Evolutionary conservation across 1,140 invertebrate species (phyloP), one percentile per base, ranked within the genome.

Genomic region (Scaptomyza pallida): DNA sequence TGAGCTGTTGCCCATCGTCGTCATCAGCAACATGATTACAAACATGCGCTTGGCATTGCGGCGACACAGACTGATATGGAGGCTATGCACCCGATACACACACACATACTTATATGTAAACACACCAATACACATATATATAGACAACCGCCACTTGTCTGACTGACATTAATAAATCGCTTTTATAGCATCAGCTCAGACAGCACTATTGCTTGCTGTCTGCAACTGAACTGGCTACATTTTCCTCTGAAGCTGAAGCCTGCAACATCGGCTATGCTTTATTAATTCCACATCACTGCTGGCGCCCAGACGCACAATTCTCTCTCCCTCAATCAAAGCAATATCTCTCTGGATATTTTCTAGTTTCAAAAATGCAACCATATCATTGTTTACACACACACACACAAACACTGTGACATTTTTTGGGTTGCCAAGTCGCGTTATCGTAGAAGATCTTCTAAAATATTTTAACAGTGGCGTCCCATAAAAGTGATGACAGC

Each of bases 81-180:
- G 13, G 52, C 63, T 56, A 8, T 72, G 75, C 35, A 55, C 30
- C 26, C 52, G 26, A 54, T 64, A 23, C n/a, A 13, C 35, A 41
- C 21, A 50, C 21, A 61, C 12, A 30, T 35, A 40, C 26, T n/a
- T n/a, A n/a, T n/a, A n/a, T n/a, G n/a, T n/a, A n/a, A n/a, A 30
- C 21, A 23, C 41, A 33, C 17, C n/a, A n/a, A n/a, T n/a, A 23
- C 19, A 23, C 51, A 15, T 1, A 54, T 4, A n/a, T 13, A 15
- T 23, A 16, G 71, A 78, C 82, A 77, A 60, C 73, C 73, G 74
- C 69, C 82, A 88, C 82, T 86, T 86, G 78, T 85, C 81, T 81
- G 81, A 77, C 82, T 88, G 82, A 86, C 82, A 82, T 86, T 88
- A 86, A 86, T 88, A 86, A 86, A 86, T 86, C 82, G 82, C 77